Evolutionary conservation across 2,888 invertebrate genomes (phyloP).

Genomic region (Trisateles emortualis): DNA sequence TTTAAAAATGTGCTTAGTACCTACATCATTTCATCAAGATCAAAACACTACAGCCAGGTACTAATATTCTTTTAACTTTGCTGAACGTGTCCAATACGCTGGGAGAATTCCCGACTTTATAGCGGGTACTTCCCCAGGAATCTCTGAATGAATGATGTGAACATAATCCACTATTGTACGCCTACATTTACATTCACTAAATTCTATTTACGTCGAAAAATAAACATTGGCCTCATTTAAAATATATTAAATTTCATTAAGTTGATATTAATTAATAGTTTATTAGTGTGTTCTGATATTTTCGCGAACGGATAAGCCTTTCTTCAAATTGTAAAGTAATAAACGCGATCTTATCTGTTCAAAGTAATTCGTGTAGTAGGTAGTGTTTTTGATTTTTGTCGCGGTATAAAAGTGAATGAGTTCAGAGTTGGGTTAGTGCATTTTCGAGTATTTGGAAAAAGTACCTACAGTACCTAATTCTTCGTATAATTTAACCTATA

Average conservation of each 20-base stretch:
- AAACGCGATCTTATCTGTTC: too few relatives aligned
- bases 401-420: background rate
- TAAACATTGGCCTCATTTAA: background rate
- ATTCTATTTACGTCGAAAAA: constrained; percentile 2
- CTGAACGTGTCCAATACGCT: too few relatives aligned
- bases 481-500: background rate
- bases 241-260: constrained; percentile 3
- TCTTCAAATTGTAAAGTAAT: background rate
- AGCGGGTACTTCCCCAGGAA: too few relatives aligned
- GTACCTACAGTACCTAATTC: background rate
- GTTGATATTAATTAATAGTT: constrained; percentile 10
- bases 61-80: too few relatives aligned
- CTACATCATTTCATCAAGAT: too few relatives aligned
- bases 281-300: constrained; percentile 5
- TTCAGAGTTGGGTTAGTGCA: constrained; percentile 1
- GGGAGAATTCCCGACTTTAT: too few relatives aligned
- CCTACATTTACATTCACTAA: constrained; percentile 5
- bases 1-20: too few relatives aligned
- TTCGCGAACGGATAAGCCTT: constrained; percentile 8
- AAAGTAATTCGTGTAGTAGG: too few relatives aligned
- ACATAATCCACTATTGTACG: constrained; percentile 2
- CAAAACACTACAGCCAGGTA: too few relatives aligned
- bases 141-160: constrained; percentile 5
- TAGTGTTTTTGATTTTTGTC: too few relatives aligned
- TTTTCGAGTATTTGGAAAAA: background rate